A percentile compares a stretch with the other conserved stretches of the same genome.
These are phyloP conservation scores for Melipona quadrifasciata DNA, from an alignment of 1,140 invertebrate genomes.

Conservation along the genomic window DNA sequence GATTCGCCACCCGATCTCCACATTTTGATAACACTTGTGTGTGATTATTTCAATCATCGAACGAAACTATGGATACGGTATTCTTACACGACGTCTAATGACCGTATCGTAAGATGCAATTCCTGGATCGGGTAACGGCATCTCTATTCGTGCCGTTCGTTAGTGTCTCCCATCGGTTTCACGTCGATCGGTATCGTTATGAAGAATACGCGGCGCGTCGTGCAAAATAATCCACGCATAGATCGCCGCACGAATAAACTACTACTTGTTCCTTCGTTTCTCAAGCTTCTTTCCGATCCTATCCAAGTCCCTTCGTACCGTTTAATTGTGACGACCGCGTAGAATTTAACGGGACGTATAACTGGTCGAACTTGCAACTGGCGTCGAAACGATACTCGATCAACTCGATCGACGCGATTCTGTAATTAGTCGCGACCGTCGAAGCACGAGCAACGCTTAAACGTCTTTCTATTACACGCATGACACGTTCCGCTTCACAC, in stretches of 20 bases:
- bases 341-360: constrained; percentile 6
- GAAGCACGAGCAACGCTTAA: neutral
- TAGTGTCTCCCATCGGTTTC: neutral
- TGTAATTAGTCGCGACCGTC: neutral
- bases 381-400: neutral
- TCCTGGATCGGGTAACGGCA: constrained; percentile 7
- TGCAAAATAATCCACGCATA: neutral
- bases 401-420: constrained; percentile 7
- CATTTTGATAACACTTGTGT: too few relatives aligned
- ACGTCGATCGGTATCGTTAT: neutral
- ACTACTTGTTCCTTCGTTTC: neutral
- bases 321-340: neutral
- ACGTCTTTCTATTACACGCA: neutral
- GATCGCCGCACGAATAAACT: neutral
- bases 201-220: neutral
- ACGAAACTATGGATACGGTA: neutral
- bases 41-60: neutral
- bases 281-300: neutral
- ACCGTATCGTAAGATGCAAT: neutral
- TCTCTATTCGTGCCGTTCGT: neutral
- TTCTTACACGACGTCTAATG: neutral
- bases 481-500: neutral
- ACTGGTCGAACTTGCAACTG: neutral
- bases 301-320: too few relatives aligned
- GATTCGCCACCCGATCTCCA: neutral